Evolutionary conservation across 2,113 vertebrate genomes (phyloP).

Genomic region (Agapornis roseicollis): DNA sequence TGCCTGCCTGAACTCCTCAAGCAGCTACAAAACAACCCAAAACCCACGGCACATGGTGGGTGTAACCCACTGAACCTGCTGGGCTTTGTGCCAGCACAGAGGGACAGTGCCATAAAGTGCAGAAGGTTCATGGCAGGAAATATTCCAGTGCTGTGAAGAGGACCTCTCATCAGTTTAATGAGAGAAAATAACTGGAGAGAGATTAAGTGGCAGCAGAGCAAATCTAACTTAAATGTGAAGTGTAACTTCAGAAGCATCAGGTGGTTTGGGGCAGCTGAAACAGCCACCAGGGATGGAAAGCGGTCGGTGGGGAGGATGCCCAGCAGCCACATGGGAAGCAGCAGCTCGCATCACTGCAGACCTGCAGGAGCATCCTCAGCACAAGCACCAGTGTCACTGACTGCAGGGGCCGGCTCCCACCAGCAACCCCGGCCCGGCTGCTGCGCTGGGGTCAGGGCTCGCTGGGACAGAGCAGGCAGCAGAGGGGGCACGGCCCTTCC

Average conservation of each 20-base stretch:
- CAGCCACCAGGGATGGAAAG: not conserved
- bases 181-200: not conserved
- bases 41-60: not conserved
- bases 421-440: not conserved
- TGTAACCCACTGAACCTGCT: not conserved
- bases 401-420: not conserved
- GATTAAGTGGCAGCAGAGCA: not conserved
- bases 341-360: not conserved
- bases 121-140: not conserved
- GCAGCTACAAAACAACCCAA: not conserved
- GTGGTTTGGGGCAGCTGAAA: not conserved
- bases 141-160: not conserved
- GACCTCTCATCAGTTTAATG: not conserved
- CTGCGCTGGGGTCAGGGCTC: not conserved
- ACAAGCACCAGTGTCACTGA: not conserved
- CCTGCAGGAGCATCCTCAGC: not conserved
- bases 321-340: not conserved
- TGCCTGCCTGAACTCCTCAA: not conserved
- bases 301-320: not conserved
- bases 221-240: not conserved
- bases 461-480: conserved; percentile 19
- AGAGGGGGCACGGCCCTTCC: not conserved
- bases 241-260: not conserved
- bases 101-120: not conserved
- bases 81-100: not conserved